Evolutionary conservation across 2,797 vertebrate species (phyloP).

Genomic region (Platyrinchus mystaceus): DNA sequence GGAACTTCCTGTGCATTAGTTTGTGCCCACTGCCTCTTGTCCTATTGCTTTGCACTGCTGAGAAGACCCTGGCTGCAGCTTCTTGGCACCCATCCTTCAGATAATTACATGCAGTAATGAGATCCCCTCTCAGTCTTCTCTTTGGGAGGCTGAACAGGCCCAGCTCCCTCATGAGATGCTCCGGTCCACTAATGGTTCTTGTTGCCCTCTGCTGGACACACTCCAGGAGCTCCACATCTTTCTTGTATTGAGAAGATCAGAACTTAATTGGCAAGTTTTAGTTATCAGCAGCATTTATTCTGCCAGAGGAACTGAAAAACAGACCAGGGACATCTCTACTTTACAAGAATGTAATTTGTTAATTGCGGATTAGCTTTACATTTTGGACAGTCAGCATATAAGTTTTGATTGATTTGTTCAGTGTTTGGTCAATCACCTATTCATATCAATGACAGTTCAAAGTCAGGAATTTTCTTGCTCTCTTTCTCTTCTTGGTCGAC

Average conservation of each 20-base stretch:
- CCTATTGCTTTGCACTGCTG: fast-evolving
- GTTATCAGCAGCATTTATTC: neutral
- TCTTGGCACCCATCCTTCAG: neutral
- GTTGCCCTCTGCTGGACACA: neutral
- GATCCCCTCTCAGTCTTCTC: neutral
- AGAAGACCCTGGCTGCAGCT: neutral
- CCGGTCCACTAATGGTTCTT: neutral
- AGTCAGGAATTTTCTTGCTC: neutral
- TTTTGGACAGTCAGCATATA: neutral
- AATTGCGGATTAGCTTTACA: neutral
- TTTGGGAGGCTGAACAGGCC: fast-evolving
- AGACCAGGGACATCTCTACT: neutral
- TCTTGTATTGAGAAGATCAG: neutral
- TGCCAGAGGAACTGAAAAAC: neutral
- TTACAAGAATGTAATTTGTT: neutral
- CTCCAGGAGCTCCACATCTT: neutral
- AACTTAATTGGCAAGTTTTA: neutral
- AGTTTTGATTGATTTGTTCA: neutral
- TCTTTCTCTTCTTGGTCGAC: neutral
- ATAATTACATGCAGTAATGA: neutral
- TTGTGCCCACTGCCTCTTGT: neutral
- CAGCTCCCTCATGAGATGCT: neutral
- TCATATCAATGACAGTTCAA: neutral
- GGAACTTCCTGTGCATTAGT: neutral
- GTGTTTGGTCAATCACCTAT: neutral